Conservation (phyloP, 1,140 invertebrate genomes). For the Drosophila pruinosa region DNA sequence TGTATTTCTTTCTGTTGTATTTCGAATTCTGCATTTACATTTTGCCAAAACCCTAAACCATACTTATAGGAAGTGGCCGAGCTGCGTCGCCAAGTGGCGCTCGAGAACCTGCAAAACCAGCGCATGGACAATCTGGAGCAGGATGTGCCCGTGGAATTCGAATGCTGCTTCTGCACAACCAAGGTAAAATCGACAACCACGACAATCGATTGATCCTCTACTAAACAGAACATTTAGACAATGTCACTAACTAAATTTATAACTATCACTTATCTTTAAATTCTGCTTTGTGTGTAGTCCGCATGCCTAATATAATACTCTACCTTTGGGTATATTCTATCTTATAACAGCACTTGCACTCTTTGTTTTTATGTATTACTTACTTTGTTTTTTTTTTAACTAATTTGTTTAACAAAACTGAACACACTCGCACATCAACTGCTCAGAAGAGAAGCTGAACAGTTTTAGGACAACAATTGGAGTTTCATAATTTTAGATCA, state of each 20-base stretch:
- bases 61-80: conserved; percentile 83
- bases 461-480: not conserved
- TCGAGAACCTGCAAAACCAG: conserved; percentile 82
- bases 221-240: not conserved
- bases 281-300: conserved; percentile 34
- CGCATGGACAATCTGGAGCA: conserved; percentile 88
- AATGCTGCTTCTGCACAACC: conserved; percentile 97
- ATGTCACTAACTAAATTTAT: not conserved
- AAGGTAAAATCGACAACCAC: conserved; percentile 87
- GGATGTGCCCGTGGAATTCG: conserved; percentile 94
- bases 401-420: conserved; percentile 15
- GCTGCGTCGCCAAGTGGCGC: conserved; percentile 81
- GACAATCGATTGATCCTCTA: conserved; percentile 32
- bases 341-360: conserved; percentile 31
- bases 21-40: conserved; percentile 49
- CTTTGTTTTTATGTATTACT: not conserved
- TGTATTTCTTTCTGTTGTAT: conserved; percentile 40
- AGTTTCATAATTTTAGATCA: conserved; percentile 4
- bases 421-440: conserved; percentile 15
- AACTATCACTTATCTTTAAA: conserved; percentile 3
- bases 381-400: conserved; percentile 13
- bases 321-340: not conserved
- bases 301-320: conserved; percentile 22
- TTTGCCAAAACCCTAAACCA: conserved; percentile 62
- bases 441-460: not conserved